Percentiles rank a stretch among this genome's conserved stretches.
Evolutionary conservation across 2,888 invertebrate genomes (phyloP).

Genomic region (Scaptomyza flava): DNA sequence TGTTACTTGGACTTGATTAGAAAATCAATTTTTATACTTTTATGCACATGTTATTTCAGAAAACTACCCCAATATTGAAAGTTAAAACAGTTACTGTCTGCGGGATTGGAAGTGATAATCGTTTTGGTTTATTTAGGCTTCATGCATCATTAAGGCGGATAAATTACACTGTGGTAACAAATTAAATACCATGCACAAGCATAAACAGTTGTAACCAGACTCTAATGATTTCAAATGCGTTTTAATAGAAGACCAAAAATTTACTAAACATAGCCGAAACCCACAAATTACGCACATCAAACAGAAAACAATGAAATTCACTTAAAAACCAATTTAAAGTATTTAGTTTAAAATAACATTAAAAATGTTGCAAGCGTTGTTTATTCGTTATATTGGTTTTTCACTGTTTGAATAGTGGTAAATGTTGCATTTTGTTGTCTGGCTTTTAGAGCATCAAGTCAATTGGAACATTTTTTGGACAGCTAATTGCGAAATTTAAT

Average conservation of each 20-base stretch:
- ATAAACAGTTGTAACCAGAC: slow-evolving; percentile 1
- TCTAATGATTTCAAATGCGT: background rate
- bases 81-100: background rate
- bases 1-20: too few species aligned
- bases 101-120: slow-evolving; percentile 12
- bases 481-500: slow-evolving; percentile 39
- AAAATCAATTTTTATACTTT: too few species aligned
- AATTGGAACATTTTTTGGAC: slow-evolving; percentile 21
- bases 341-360: background rate
- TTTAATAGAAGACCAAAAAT: background rate
- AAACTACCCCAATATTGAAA: background rate
- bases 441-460: too few species aligned
- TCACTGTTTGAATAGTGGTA: slow-evolving; percentile 1
- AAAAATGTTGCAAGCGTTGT: background rate
- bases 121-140: slow-evolving; percentile 19
- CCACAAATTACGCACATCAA: background rate
- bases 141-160: slow-evolving; percentile 45
- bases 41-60: background rate
- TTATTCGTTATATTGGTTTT: slow-evolving; percentile 1
- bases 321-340: background rate
- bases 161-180: slow-evolving; percentile 30
- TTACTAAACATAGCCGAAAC: background rate
- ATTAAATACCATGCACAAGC: slow-evolving; percentile 17
- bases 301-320: background rate
- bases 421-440: slow-evolving; percentile 11